Evolutionary conservation across 2,797 vertebrate species (phyloP).

Genomic region (Telmatherina bonti): DNA sequence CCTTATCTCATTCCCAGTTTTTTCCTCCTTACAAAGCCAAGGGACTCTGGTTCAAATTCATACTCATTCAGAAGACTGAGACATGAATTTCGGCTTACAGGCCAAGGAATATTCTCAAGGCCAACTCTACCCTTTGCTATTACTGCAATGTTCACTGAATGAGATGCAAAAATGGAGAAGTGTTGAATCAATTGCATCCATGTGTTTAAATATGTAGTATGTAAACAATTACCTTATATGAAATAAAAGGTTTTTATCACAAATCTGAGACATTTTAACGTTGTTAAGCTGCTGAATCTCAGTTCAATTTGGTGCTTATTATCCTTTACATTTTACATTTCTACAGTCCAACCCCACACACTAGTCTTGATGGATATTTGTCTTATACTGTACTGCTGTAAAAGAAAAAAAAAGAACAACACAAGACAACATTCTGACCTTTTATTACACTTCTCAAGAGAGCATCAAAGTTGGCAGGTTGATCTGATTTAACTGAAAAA

Average conservation of each 20-base stretch:
- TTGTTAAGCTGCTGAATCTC: constrained; percentile 74
- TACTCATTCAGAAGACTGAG: constrained; percentile 75
- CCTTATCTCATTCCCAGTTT: constrained; percentile 78
- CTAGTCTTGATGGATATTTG: constrained; percentile 35
- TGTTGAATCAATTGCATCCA: constrained; percentile 79
- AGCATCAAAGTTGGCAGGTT: constrained; percentile 18
- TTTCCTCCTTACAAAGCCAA: constrained; percentile 74
- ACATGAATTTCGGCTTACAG: constrained; percentile 63
- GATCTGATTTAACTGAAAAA: constrained; percentile 35
- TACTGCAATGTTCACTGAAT: constrained; percentile 75
- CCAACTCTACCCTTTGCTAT: constrained; percentile 69
- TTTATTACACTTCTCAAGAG: constrained; percentile 13
- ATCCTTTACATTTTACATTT: constrained; percentile 40
- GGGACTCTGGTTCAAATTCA: constrained; percentile 74
- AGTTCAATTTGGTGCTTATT: constrained; percentile 66
- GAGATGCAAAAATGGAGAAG: constrained; percentile 68
- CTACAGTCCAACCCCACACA: constrained; percentile 38
- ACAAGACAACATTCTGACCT: constrained; percentile 25
- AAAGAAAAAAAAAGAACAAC: constrained; percentile 26
- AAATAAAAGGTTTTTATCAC: constrained; percentile 88
- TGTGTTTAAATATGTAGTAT: constrained; percentile 86
- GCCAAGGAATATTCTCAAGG: constrained; percentile 68
- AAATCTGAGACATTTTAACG: constrained; percentile 80
- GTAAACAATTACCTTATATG: constrained; percentile 86
- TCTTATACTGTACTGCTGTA: constrained; percentile 36